These are phyloP conservation scores for Pogona vitticeps DNA, from an alignment of 2,113 vertebrate genomes.

Conservation along the genomic window DNA sequence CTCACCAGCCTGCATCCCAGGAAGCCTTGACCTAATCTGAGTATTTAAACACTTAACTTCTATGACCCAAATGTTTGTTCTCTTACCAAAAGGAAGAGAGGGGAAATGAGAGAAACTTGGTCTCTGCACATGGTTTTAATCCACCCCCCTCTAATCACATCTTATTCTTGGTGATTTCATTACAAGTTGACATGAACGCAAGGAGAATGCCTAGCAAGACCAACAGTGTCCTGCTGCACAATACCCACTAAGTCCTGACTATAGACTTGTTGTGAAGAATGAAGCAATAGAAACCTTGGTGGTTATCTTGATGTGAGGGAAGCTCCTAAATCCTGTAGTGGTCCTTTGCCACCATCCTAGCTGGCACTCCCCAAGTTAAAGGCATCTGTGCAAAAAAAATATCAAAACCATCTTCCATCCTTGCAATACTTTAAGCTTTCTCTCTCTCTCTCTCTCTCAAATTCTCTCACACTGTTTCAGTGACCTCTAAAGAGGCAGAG, in stretches of 20 bases:
- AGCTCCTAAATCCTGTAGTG: not conserved
- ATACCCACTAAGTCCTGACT: not conserved
- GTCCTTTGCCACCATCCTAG: not conserved
- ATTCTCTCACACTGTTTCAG: not conserved
- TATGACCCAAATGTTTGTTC: not conserved
- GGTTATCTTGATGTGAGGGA: not conserved
- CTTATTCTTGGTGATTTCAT: not conserved
- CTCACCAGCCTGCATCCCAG: not conserved
- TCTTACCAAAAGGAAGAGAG: not conserved
- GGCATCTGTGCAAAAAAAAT: not conserved
- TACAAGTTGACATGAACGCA: conserved; percentile 10
- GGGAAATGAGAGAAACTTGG: not conserved
- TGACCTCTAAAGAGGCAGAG: not conserved
- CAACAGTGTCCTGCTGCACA: not conserved
- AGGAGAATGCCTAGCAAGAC: not conserved
- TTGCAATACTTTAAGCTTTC: not conserved
- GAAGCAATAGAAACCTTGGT: not conserved
- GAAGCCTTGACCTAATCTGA: not conserved
- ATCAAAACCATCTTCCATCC: not conserved
- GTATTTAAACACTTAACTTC: not conserved
- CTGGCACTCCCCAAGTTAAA: not conserved
- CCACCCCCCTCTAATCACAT: not conserved
- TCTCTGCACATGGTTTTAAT: not conserved
- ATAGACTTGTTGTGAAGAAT: not conserved
- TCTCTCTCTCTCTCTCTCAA: too few species aligned